Evolutionary conservation across 2,888 invertebrate genomes (phyloP), one percentile per base, ranked within the genome.

Genomic region (Sclerodermus sp.): DNA sequence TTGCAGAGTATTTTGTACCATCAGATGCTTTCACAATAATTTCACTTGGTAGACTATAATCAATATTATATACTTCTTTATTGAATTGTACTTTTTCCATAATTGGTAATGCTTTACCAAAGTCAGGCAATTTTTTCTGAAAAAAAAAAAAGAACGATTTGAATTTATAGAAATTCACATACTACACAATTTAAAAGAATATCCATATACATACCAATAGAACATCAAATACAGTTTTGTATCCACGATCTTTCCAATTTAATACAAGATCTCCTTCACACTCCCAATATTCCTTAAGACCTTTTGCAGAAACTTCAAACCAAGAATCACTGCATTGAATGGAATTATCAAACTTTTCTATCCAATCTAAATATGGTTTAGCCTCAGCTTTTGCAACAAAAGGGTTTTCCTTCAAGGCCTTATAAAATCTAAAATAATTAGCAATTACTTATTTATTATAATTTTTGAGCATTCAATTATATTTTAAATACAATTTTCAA

Each of bases 201-300:
- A n/a, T n/a, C n/a, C 17, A 29, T 23, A 43, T 34, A 68, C 74
- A 70, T 79, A 89, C 89, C 84, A 85, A 81, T 54, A 93, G 79
- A 40, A 91, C 67, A 62, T 87, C 83, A 42, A 93, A 77, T 51
- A 92, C 79, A 1, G 81, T 86, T 55, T 80, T 82, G 68, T 84
- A 92, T 1, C 91, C 91, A 53, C 81, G 83, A 45, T 85, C 83
- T 61, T 87, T 89, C 92, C 91, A 93, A 66, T 88, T 85, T 2
- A 89, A 78, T 62, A 87, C 74, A 13, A 79, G 78, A 67, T 90
- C 85, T 0, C 93, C 93, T 8, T 87, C 85, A 68, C 89, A 89
- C 0, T 79, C 77, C 83, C 85, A 81, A 67, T 86, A 87, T 56
- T 87, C 84, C 1, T 81, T 73, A 34, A 86, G 78, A 0, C 87